Base-by-base conservation (phyloP, 1,140 invertebrate species). In the Papilio dardanus region DNA sequence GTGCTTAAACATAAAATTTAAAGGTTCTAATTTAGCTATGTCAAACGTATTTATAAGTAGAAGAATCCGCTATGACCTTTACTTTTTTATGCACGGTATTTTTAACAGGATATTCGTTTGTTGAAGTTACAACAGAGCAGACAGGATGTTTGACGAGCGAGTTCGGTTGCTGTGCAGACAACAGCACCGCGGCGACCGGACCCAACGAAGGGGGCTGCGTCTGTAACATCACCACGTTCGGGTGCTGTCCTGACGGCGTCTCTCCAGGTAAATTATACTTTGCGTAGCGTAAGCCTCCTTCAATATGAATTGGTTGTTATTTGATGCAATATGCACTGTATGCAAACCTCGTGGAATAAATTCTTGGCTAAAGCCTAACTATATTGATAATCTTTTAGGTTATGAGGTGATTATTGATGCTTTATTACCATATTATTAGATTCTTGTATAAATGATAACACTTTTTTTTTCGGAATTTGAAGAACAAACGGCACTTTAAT, bases 211-310 rank as follows among this genome's bases (percentile, higher is more conserved):
- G 96, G 79, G 98, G 97, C 12, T 99, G 98, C 87, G 88, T 95
- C 28, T 99, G 98, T 90, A 93, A 95, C 2, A 94, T 95, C 37
- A 95, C 95, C 69, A 93, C 95, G 35, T 97, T 96, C 86, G 98
- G 98, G 40, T 99, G 99, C 89, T 99, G 99, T 90, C 95, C 96
- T 65, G 98, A 99, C 90, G 96, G 95, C 8, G 88, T 95, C 58
- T 97, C 97, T 0, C 94, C 97, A 42, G 97, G 94, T 95, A 62
- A 37, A 40, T 54, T 24, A 68, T 33, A 42, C 1, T 14, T 42
- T 42, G 14, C 40, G n/a, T n/a, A n/a, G n/a, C n/a, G n/a, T n/a
- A n/a, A n/a, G n/a, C n/a, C n/a, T n/a, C n/a, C n/a, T n/a, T n/a
- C n/a, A n/a, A n/a, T n/a, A n/a, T n/a, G n/a, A n/a, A n/a, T n/a